Percentiles rank a stretch among this genome's conserved stretches.
Evolutionary conservation across 2,113 vertebrate genomes (phyloP).

Genomic region (Myrmecobius fasciatus): DNA sequence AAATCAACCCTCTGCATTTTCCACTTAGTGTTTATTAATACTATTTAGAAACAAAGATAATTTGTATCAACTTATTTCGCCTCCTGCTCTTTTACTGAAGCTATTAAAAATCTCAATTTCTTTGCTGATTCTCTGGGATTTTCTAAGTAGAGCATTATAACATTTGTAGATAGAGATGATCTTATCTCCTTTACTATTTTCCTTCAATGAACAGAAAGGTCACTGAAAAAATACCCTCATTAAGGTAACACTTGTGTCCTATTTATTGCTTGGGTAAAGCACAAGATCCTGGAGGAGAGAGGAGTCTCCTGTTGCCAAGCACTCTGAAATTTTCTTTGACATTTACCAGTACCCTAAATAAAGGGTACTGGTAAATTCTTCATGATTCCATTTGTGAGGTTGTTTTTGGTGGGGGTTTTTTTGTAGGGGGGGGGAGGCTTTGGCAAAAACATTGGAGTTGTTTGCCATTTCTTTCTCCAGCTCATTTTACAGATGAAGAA

Average conservation of each 20-base stretch:
- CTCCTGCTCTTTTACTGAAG: neutral
- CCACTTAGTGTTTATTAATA: neutral
- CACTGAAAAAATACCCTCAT: rapidly evolving
- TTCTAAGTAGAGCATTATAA: neutral
- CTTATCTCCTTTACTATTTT: neutral
- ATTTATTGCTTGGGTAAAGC: neutral
- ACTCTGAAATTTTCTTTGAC: neutral
- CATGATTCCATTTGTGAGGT: too few relatives aligned
- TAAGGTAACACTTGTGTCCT: neutral
- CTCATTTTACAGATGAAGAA: neutral
- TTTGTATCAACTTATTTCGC: neutral
- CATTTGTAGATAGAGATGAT: neutral
- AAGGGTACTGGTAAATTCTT: neutral
- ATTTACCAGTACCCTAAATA: neutral
- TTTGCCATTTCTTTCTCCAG: too few relatives aligned
- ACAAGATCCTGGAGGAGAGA: neutral
- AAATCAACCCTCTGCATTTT: neutral
- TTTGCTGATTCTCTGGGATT: neutral
- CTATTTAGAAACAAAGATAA: neutral
- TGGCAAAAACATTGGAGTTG: neutral
- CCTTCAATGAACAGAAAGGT: neutral
- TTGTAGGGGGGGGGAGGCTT: too few relatives aligned
- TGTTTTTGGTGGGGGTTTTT: too few relatives aligned
- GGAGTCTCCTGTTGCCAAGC: neutral
- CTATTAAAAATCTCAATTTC: neutral